Evolutionary conservation across 2,888 invertebrate genomes (phyloP).

Genomic region (Globia sparganii): DNA sequence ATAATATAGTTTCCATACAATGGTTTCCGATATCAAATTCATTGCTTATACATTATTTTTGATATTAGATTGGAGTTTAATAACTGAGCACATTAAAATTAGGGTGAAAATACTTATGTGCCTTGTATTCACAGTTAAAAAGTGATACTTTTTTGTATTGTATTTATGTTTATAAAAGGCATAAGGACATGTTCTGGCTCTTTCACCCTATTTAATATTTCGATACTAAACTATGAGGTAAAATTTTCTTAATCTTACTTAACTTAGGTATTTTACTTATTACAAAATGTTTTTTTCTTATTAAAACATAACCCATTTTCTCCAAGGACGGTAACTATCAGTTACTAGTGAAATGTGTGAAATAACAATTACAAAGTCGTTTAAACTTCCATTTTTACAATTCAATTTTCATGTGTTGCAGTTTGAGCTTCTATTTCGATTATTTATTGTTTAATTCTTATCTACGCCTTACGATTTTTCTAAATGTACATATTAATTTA

Average conservation of each 20-base stretch:
- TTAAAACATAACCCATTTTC: conserved; percentile 59
- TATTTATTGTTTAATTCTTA: conserved; percentile 31
- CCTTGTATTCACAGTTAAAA: conserved; percentile 20
- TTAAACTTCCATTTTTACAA: conserved; percentile 14
- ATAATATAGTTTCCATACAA: conserved; percentile 32
- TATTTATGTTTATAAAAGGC: conserved; percentile 32
- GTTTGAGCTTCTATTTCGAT: conserved; percentile 44
- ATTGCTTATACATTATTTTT: conserved; percentile 31
- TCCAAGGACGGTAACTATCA: conserved; percentile 70
- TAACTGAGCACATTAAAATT: conserved; percentile 54
- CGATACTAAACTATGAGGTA: conserved; percentile 64
- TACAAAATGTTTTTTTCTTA: conserved; percentile 43
- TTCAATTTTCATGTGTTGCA: conserved; percentile 30
- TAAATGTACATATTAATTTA: conserved; percentile 46
- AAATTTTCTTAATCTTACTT: conserved; percentile 49
- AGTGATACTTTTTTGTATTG: conserved; percentile 12
- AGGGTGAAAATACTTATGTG: conserved; percentile 44
- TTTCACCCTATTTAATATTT: conserved; percentile 54
- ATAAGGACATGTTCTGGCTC: conserved; percentile 38
- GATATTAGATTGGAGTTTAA: conserved; percentile 34
- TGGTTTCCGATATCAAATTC: conserved; percentile 30
- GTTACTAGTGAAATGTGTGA: conserved; percentile 44
- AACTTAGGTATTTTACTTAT: conserved; percentile 29
- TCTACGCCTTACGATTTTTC: conserved; percentile 10
- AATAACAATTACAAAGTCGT: conserved; percentile 27